Evolutionary conservation across 2,888 invertebrate genomes (phyloP), one percentile per base, ranked within the genome.

Genomic region (Marronus borbonicus): DNA sequence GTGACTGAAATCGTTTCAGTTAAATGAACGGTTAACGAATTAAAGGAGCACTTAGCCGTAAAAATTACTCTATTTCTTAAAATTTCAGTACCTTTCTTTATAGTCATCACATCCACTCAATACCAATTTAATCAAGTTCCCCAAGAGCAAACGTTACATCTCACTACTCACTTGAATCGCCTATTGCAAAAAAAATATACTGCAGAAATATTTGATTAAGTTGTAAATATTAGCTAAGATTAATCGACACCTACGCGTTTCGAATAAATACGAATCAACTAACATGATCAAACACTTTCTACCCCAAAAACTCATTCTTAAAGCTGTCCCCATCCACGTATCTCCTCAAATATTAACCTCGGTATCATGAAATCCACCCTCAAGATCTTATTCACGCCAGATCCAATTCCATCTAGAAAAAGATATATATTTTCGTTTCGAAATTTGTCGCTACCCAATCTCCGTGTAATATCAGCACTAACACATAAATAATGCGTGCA

Each of bases 401-500:
- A 66, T 49, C 66, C 20, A 66, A 66, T 66, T 66, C 66, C 49
- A 24, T 49, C 49, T 17, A 49, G 12, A 24, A 49, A 66, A 44
- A 44, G 66, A 66, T 44, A 66, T 49, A 8, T 44, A 44, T 44
- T 44, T 66, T 49, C 66, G 44, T 10, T 31, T 17, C 44, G 49
- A 31, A 66, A 66, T 66, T 49, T 66, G 66, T 66, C 66, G 44
- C 44, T 20, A 20, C 64, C 20, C 55, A 58, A 36, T 31, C 17
- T 49, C 49, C 66, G 2, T 20, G 20, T 49, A 44, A 44, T 24
- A 44, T 20, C 49, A 24, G 12, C 66, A 49, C 66, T 49, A 49
- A 44, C 44, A 17, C 3, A 44, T 66, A 44, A 66, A 66, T 66
- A 66, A 66, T 66, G 66, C 49, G 44, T 49, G 24, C 66, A n/a